Percentiles rank a stretch among this genome's conserved stretches.
phyloP scores from a whole-genome alignment of 2,113 vertebrate species.

The Nycticryphes semicollaris region DNA sequence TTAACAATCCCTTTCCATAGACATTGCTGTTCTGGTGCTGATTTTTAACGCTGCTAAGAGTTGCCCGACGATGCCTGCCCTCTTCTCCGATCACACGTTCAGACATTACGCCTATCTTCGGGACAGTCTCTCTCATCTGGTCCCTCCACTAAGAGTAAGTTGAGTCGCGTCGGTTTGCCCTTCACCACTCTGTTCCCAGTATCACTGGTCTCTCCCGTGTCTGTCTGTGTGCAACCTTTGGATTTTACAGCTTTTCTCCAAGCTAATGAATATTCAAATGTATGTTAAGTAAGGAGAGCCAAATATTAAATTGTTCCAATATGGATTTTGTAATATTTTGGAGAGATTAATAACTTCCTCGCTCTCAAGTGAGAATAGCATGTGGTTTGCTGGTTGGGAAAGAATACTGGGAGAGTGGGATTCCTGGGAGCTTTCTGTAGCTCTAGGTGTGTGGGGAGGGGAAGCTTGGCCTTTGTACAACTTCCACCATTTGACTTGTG shows the following conservation, averaged over 20 bases:
- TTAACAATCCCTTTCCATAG: constrained; percentile 71
- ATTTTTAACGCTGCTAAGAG: constrained; percentile 96
- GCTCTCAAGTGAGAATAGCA: background rate
- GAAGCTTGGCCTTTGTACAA: background rate
- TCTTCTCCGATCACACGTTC: constrained; percentile 97
- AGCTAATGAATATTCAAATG: background rate
- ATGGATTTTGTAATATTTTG: background rate
- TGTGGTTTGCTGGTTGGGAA: background rate
- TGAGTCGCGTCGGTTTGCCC: background rate
- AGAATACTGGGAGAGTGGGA: background rate
- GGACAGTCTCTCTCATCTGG: constrained; percentile 96
- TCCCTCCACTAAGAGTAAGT: constrained; percentile 89
- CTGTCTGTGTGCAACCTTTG: background rate
- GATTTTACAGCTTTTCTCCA: background rate
- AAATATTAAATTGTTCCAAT: background rate
- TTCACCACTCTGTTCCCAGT: background rate
- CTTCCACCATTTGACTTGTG: background rate
- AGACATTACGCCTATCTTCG: constrained; percentile 94
- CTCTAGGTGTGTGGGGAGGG: background rate
- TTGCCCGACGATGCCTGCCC: constrained; percentile 93
- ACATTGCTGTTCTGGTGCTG: constrained; percentile 94
- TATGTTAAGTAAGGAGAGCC: background rate
- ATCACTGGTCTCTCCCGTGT: background rate
- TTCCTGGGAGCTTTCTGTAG: background rate
- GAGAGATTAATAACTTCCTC: background rate